A percentile compares a stretch with the other conserved stretches of the same genome.
These are phyloP conservation scores for Acrocephalus arundinaceus DNA, from an alignment of 2,113 vertebrate genomes.

Conservation along the genomic window DNA sequence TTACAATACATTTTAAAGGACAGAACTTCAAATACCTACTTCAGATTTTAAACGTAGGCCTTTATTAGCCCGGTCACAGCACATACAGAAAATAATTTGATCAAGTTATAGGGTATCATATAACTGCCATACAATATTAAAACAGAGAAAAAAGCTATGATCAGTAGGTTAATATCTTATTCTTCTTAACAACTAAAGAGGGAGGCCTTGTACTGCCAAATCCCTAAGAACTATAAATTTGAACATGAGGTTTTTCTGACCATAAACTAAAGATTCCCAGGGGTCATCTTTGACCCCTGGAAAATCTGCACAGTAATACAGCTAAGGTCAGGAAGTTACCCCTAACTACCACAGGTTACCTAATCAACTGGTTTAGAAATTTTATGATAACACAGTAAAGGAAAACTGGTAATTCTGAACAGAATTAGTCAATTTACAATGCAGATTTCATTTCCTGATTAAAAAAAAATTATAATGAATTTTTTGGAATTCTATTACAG, in stretches of 20 bases:
- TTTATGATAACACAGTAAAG: background rate
- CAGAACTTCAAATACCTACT: background rate
- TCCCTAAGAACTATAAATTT: background rate
- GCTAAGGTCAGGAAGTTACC: background rate
- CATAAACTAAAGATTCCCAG: background rate
- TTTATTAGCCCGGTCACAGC: background rate
- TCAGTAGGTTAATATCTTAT: background rate
- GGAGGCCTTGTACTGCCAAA: background rate
- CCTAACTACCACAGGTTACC: background rate
- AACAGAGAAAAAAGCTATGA: background rate
- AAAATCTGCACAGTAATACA: background rate
- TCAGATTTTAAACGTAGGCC: background rate
- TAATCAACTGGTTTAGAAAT: background rate
- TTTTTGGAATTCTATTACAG: rapidly evolving
- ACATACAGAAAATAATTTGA: background rate
- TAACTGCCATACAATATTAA: background rate
- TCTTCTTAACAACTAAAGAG: background rate
- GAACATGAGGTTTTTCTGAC: background rate
- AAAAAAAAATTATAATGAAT: rapidly evolving
- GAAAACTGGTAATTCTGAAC: background rate
- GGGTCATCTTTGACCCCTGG: background rate
- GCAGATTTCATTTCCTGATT: background rate
- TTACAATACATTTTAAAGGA: background rate
- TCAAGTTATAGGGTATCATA: background rate
- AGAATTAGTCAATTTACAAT: background rate